Evolutionary conservation across 1,140 invertebrate species (phyloP), one percentile per base, ranked within the genome.

Genomic region (Neotoxoptera formosana): DNA sequence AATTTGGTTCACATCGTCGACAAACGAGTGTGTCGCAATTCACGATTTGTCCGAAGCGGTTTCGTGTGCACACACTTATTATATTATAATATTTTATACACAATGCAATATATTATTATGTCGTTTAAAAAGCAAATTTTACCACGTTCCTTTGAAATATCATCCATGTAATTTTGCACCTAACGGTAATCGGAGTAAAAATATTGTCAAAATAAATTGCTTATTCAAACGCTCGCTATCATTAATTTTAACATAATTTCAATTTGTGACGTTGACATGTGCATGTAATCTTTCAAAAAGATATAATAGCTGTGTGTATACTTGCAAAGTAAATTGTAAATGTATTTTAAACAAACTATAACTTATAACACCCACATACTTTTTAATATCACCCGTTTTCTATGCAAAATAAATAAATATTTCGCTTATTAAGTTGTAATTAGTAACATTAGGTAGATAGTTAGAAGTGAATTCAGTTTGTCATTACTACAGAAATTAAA

Each of bases 141-240:
- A 84, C 23, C 11, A 86, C 41, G 45, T n/a, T 47, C 34, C 30
- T 47, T 47, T 14, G 9, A 41, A 41, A 84, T 41, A 87, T 48
- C 45, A 45, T 87, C 45, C 14, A 30, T 48, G 45, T 87, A 47
- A 87, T 47, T 87, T 87, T 84, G 34, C 36, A 84, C 34, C 83
- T 25, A 3, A 21, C 30, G 30, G 86, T 47, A 47, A 87, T n/a
- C 30, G 23, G 45, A n/a, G 45, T 87, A n/a, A 47, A n/a, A 2
- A 87, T 87, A 47, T 87, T 87, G 41, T 87, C 41, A 87, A 87
- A 87, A 87, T 87, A 87, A 87, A 87, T n/a, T 87, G 30, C 36
- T n/a, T 87, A 45, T 41, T 45, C 76, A 83, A 84, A 84, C 83
- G 23, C 3, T 30, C 23, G 11, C 25, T 25, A 86, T 86, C 83